Percentiles rank a stretch among this genome's conserved stretches.
Conservation (phyloP, 2,888 invertebrate genomes). For the Dusona sp. region DNA sequence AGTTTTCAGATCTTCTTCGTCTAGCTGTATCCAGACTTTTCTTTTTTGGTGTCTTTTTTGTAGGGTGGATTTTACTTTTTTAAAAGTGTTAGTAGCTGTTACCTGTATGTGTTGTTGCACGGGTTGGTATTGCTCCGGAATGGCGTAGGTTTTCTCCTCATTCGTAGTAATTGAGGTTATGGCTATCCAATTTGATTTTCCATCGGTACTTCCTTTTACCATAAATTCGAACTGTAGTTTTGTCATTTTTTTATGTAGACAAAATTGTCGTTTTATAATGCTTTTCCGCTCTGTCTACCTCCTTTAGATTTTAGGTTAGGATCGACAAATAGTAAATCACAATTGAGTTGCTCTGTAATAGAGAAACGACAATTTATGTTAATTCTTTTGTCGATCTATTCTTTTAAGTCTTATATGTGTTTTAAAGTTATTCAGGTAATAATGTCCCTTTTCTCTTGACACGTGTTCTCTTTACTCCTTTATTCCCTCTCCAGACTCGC, state of each 20-base stretch:
- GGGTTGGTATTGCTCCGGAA: constrained; percentile 49
- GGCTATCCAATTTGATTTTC: constrained; percentile 35
- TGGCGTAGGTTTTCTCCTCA: constrained; percentile 20
- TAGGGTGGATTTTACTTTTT: constrained; percentile 51
- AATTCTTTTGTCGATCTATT: no score
- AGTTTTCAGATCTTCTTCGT: constrained; percentile 16
- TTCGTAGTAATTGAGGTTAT: constrained; percentile 54
- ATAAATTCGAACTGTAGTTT: constrained; percentile 43
- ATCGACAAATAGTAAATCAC: no score
- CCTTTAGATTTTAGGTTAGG: no score
- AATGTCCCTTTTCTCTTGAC: no score
- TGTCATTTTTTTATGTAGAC: not conserved
- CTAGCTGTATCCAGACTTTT: constrained; percentile 57
- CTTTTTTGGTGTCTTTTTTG: constrained; percentile 60
- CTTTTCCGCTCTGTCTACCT: not conserved
- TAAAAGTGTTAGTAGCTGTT: constrained; percentile 9
- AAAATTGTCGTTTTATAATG: constrained; percentile 27
- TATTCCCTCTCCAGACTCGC: no score
- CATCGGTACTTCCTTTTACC: constrained; percentile 15
- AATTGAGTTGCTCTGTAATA: no score
- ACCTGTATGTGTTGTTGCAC: constrained; percentile 35
- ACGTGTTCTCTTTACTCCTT: no score
- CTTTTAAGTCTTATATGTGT: no score
- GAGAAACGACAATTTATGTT: no score
- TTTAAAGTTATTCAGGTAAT: no score